Base-by-base conservation (phyloP, 2,797 vertebrate genomes). In the Chelidonichthys spinosus region DNA sequence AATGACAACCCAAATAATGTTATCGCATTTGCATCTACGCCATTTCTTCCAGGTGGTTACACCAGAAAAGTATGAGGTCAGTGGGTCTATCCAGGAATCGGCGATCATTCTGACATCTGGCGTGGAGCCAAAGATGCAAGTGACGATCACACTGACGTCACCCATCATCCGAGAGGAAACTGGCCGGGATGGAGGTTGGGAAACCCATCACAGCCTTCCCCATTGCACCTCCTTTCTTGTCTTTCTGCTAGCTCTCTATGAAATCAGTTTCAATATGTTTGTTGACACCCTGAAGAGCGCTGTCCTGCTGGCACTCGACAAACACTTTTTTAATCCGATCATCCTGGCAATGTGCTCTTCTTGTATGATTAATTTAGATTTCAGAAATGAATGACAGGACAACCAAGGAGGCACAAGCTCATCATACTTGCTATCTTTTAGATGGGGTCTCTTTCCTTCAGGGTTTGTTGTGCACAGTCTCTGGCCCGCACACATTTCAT, bases 81-180 rank as follows among this genome's bases (percentile, higher is more conserved):
- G 95, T 60, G 96, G 96, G 69, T 98, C 95, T 14, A 37, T 95
- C 47, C 89, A 97, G 86, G 98, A 99, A 91, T 96, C 97, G 3
- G 95, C 97, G 67, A 97, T 99, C 89, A 93, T 99, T 90, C 93
- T 99, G 90, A 96, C 95, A 44, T 98, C 98, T 0, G 92, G 94
- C 74, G 90, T 95, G 64, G 98, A 99, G 84, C 97, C 97, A 71
- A 98, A 98, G 96, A 99, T 99, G 97, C 96, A 97, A 95, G 98
- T 99, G 89, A 98, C 96, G 44, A 97, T 99, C 93, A 98, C 97
- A 3, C 88, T 99, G 93, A 99, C 98, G 18, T 99, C 98, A 52
- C 98, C 98, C n/a, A 86, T 98, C 90, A 98, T 99, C 94, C 92
- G 98, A 77, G 98, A 99, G 85, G 98, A 99, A 74, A 95, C 91